Conservation (phyloP, 1,140 invertebrate genomes). For the Ridgeia piscesae region DNA sequence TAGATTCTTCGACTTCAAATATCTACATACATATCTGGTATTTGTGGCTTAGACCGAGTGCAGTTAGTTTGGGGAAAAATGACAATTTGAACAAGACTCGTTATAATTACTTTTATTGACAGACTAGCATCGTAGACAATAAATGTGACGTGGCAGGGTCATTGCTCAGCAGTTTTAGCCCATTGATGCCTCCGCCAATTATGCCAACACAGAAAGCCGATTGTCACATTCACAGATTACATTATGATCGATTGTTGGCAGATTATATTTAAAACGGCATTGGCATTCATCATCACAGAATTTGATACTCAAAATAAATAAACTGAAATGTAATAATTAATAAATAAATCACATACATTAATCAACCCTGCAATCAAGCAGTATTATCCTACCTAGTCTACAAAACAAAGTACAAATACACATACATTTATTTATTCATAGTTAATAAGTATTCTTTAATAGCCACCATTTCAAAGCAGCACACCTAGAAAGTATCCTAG, state of each 20-base stretch:
- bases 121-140: background rate
- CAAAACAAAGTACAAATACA: constrained; percentile 1
- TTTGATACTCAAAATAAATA: background rate
- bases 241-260: background rate
- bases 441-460: background rate
- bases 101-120: constrained; percentile 2
- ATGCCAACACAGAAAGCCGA: background rate
- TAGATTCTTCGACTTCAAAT: too few relatives aligned
- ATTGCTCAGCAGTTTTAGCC: background rate
- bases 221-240: background rate
- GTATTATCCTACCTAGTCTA: background rate
- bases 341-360: background rate
- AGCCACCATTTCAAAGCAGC: background rate
- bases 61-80: too few relatives aligned
- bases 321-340: constrained; percentile 1
- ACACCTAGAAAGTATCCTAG: background rate
- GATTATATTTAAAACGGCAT: background rate
- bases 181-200: background rate
- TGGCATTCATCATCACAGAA: background rate
- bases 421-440: background rate
- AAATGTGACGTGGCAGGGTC: background rate
- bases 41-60: too few relatives aligned
- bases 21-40: too few relatives aligned
- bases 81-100: background rate
- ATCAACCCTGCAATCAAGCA: background rate